Conservation (phyloP, 2,113 vertebrate species). For the Dascyllus trimaculatus region DNA sequence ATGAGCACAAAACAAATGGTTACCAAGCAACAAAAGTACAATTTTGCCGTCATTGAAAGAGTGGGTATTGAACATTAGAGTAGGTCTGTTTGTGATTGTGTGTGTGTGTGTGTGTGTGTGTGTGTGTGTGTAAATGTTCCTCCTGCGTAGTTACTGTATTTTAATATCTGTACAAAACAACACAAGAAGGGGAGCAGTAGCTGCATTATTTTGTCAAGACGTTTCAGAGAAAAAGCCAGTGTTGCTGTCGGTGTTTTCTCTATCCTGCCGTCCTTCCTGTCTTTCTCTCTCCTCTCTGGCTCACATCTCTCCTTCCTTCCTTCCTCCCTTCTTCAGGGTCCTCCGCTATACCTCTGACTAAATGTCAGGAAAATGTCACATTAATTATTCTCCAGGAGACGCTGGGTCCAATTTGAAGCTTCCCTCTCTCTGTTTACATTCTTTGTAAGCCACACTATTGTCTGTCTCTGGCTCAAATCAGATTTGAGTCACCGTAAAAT, state of each 20-base stretch:
- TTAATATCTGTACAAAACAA: conserved; percentile 30
- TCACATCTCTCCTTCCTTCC: conserved; percentile 55
- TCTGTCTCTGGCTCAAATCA: conserved; percentile 77
- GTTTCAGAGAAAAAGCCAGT: conserved; percentile 16
- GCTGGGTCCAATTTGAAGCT: conserved; percentile 71
- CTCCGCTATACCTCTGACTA: conserved; percentile 79
- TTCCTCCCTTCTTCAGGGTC: conserved; percentile 66
- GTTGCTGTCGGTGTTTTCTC: conserved; percentile 24
- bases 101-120: conserved; percentile 24
- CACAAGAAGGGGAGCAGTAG: conserved; percentile 19
- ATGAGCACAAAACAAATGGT: conserved; percentile 72
- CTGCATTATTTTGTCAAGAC: conserved; percentile 37
- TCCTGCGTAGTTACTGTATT: conserved; percentile 42
- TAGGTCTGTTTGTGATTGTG: conserved; percentile 56
- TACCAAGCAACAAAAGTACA: conserved; percentile 73
- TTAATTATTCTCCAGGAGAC: conserved; percentile 86
- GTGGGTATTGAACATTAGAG: conserved; percentile 56
- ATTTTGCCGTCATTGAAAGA: conserved; percentile 66
- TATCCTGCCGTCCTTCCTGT: conserved; percentile 40
- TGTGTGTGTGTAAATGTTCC: conserved; percentile 15
- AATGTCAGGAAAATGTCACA: conserved; percentile 89
- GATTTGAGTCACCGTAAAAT: conserved; percentile 79
- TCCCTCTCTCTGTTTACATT: conserved; percentile 62
- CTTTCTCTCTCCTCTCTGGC: conserved; percentile 37
- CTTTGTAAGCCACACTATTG: conserved; percentile 59